These are phyloP conservation scores for Calliopum simillimum DNA, from an alignment of 2,888 invertebrate species.

Conservation along the genomic window DNA sequence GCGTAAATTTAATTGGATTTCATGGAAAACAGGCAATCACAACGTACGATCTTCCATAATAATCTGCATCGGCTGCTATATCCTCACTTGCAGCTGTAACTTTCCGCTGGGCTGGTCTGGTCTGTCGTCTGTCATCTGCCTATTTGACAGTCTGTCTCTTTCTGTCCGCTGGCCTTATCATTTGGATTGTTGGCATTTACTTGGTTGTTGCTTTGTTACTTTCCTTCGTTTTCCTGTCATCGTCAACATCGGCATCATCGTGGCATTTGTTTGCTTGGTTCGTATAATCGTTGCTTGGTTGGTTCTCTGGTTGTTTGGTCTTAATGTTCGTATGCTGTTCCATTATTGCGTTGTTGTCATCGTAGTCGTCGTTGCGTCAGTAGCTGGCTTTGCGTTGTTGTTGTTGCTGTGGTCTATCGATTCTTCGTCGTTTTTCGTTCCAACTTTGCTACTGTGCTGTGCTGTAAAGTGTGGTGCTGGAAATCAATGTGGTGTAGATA, in stretches of 20 bases:
- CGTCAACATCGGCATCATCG: constrained; percentile 25
- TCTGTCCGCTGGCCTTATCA: constrained; percentile 20
- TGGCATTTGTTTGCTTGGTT: constrained; percentile 45
- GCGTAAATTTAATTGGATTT: constrained; percentile 3
- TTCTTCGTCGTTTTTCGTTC: constrained; percentile 29
- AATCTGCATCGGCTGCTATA: constrained; percentile 17
- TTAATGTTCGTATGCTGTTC: constrained; percentile 39
- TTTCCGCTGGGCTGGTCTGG: constrained; percentile 10
- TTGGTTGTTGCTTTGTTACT: constrained; percentile 36
- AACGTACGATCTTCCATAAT: neutral
- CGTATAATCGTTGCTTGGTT: constrained; percentile 8
- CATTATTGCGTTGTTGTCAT: constrained; percentile 32
- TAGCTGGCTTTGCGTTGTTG: constrained; percentile 35
- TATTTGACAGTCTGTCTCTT: constrained; percentile 20
- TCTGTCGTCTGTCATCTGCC: constrained; percentile 4
- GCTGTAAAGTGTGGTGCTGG: constrained; percentile 16
- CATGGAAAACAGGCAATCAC: constrained; percentile 18
- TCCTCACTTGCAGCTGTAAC: constrained; percentile 26
- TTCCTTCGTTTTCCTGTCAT: constrained; percentile 31
- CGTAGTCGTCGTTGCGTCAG: constrained; percentile 31
- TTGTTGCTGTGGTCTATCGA: constrained; percentile 39
- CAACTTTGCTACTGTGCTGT: constrained; percentile 9
- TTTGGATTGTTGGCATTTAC: constrained; percentile 28
- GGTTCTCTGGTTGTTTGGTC: neutral
- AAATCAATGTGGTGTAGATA: constrained; percentile 34